Base-by-base conservation (phyloP, 2,113 vertebrate genomes). In the Lepus americanus region DNA sequence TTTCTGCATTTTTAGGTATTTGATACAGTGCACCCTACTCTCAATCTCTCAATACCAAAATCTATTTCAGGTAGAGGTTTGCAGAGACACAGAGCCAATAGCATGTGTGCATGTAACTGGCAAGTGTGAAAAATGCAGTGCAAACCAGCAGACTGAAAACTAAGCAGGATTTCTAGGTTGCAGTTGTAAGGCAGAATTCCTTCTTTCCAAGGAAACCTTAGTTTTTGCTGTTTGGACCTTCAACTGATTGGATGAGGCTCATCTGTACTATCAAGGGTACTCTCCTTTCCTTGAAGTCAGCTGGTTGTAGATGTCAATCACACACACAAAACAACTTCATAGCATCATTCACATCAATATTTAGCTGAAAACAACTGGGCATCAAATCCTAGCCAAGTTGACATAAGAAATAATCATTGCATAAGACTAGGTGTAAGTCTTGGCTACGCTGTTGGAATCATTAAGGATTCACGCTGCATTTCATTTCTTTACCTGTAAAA, bases 341-440 rank as follows among this genome's bases (percentile, higher is more conserved):
- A 16, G 70, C 27, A 39, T 9, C 33, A 78, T 66, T 72, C 51
- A 53, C 11, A 49, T 25, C n/a, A 92, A 13, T 6, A 11, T 61
- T 44, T 63, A 19, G 25, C 0, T 73, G 55, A 17, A 84, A 79
- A 82, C 2, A 31, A 19, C 0, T 20, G 14, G n/a, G 20, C 19
- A 6, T 51, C 27, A n/a, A 11, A 69, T 64, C 14, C 31, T 53
- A 17, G 55, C 13, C 19, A 59, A 16, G 55, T 59, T 59, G 55
- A 14, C 31, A 22, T 3, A 31, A 19, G 10, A 74, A 25, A 17
- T 49, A 49, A 72, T 7, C 14, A 51, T 13, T 2, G 10, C 9
- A 3, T 0, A 69, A 12, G 12, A 2, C 1, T 20, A 31, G 6
- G 19, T 33, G 9, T 0, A 61, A 22, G 1, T 16, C 76, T n/a